phyloP scores from a whole-genome alignment of 2,888 invertebrate genomes.

The Lacanobia oleracea region DNA sequence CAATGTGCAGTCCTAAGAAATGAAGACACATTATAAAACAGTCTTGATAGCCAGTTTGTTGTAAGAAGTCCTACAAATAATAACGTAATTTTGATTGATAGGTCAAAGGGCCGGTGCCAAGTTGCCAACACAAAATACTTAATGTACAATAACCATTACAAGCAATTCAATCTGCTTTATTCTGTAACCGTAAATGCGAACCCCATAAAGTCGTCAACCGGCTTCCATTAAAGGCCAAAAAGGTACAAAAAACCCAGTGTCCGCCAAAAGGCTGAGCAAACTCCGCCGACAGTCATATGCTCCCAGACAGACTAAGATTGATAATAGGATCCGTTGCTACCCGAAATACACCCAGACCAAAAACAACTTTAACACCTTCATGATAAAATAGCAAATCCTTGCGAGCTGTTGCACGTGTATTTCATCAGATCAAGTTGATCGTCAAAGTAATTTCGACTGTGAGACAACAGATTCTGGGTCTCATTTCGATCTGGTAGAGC shows the following conservation, averaged over 20 bases:
- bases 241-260: slow-evolving; percentile 65
- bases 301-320: slow-evolving; percentile 73
- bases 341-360: slow-evolving; percentile 63
- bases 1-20: slow-evolving; percentile 10
- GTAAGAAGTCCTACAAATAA: neutral
- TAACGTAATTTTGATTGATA: slow-evolving; percentile 2
- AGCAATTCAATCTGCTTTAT: slow-evolving; percentile 18
- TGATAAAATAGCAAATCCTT: slow-evolving; percentile 60
- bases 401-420: slow-evolving; percentile 44
- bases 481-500: slow-evolving; percentile 49
- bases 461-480: slow-evolving; percentile 56
- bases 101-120: neutral
- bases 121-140: neutral
- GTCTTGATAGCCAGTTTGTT: neutral
- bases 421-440: slow-evolving; percentile 49
- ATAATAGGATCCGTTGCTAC: slow-evolving; percentile 76
- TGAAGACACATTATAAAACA: slow-evolving; percentile 1
- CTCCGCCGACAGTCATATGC: slow-evolving; percentile 72
- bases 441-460: slow-evolving; percentile 66
- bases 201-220: slow-evolving; percentile 68
- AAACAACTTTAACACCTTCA: slow-evolving; percentile 62
- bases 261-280: slow-evolving; percentile 75
- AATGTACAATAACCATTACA: slow-evolving; percentile 9
- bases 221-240: slow-evolving; percentile 67
- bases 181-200: slow-evolving; percentile 46